phyloP scores from a whole-genome alignment of 1,140 invertebrate genomes.

The Zaprionus davidi region DNA sequence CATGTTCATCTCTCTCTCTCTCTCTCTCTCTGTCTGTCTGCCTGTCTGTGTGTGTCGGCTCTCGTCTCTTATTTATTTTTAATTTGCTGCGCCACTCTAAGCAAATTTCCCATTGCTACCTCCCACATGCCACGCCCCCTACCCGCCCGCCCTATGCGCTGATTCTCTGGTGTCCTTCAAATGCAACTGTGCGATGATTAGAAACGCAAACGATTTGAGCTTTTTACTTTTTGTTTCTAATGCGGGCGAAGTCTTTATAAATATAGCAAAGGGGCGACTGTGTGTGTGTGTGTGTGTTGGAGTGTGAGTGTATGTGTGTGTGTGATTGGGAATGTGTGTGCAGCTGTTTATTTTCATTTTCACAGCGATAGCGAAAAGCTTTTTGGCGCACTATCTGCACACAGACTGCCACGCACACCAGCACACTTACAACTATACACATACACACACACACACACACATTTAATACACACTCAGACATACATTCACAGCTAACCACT shows the following conservation, averaged over 20 bases:
- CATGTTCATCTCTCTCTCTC: slow-evolving; percentile 16
- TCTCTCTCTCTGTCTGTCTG: slow-evolving; percentile 29
- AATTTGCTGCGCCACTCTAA: slow-evolving; percentile 62
- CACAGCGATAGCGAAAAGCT: slow-evolving; percentile 72
- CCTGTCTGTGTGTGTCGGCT: slow-evolving; percentile 25
- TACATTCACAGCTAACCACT: background rate
- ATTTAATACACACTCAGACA: background rate
- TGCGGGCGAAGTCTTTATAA: slow-evolving; percentile 31
- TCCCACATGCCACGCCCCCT: slow-evolving; percentile 1
- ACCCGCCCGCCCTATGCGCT: slow-evolving; percentile 22
- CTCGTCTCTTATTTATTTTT: slow-evolving; percentile 66
- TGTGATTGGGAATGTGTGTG: slow-evolving; percentile 36
- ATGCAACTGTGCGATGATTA: slow-evolving; percentile 83
- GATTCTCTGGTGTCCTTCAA: slow-evolving; percentile 74
- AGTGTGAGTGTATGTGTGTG: background rate
- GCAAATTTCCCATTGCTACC: slow-evolving; percentile 26
- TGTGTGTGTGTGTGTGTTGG: background rate
- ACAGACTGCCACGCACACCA: slow-evolving; percentile 14
- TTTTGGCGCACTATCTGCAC: slow-evolving; percentile 68
- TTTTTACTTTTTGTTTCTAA: slow-evolving; percentile 82
- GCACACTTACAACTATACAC: background rate
- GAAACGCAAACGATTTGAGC: slow-evolving; percentile 66
- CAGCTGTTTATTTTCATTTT: slow-evolving; percentile 80
- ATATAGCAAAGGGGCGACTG: background rate
- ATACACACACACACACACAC: background rate